phyloP scores from a whole-genome alignment of 2,797 vertebrate genomes.

The Prunella strophiata region DNA sequence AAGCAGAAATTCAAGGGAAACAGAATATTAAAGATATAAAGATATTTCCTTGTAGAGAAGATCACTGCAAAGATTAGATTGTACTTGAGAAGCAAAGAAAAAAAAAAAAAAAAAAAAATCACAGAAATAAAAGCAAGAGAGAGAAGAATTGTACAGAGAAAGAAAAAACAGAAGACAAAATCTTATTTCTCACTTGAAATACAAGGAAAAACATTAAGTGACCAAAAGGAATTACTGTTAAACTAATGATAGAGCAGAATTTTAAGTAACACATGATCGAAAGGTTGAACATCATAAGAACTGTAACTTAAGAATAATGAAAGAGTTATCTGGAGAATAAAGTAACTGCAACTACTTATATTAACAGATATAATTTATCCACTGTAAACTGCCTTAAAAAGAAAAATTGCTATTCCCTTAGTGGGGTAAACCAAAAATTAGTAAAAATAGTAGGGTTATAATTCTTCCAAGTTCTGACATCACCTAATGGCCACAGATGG shows the following conservation, averaged over 20 bases:
- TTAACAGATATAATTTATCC: not conserved
- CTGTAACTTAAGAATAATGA: not conserved
- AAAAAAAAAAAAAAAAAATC: not conserved
- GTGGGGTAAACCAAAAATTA: not conserved
- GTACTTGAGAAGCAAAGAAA: not conserved
- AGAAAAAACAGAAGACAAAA: not conserved
- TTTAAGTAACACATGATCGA: not conserved
- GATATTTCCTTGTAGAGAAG: not conserved
- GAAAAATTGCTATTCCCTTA: not conserved
- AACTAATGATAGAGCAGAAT: not conserved
- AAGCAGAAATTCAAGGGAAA: not conserved
- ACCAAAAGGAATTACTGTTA: not conserved
- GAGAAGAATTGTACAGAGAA: not conserved
- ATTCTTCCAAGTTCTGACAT: not conserved
- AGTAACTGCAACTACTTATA: not conserved
- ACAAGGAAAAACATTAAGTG: not conserved
- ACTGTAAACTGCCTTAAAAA: not conserved
- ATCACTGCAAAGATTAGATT: not conserved
- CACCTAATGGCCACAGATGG: not conserved
- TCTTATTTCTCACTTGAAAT: not conserved
- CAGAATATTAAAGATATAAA: not conserved
- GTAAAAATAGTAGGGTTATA: not conserved
- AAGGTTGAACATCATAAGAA: not conserved
- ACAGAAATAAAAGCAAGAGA: not conserved
- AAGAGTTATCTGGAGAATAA: not conserved